Evolutionary conservation across 2,888 invertebrate species (phyloP).

Genomic region (Gari tellinella): DNA sequence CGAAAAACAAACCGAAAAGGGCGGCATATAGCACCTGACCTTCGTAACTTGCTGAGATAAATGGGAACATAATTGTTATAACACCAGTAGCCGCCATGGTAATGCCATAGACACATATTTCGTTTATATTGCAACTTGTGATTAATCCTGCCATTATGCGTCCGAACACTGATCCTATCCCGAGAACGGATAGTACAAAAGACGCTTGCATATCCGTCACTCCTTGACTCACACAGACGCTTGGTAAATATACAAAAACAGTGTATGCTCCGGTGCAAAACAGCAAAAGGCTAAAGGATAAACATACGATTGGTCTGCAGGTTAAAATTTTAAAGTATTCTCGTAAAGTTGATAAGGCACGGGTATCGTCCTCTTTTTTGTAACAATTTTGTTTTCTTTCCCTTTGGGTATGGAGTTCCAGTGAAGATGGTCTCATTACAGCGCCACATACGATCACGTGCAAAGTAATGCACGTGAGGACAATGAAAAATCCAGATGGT

Average conservation of each 20-base stretch:
- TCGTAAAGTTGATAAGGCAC: background rate
- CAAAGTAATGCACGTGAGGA: constrained; percentile 30
- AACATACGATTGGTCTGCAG: constrained; percentile 16
- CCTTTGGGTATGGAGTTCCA: constrained; percentile 27
- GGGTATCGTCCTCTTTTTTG: background rate
- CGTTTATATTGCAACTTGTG: constrained; percentile 24
- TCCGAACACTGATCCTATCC: constrained; percentile 32
- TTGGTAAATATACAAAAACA: constrained; percentile 41
- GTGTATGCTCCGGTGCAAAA: constrained; percentile 39
- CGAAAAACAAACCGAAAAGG: constrained; percentile 34
- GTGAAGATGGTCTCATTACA: constrained; percentile 24
- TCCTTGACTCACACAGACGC: constrained; percentile 31
- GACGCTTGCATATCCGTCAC: constrained; percentile 40
- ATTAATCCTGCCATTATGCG: constrained; percentile 33
- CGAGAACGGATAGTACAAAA: constrained; percentile 34
- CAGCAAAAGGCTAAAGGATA: constrained; percentile 32
- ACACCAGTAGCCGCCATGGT: constrained; percentile 20
- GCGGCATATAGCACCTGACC: constrained; percentile 40
- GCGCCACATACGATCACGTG: constrained; percentile 39
- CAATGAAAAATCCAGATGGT: constrained; percentile 38
- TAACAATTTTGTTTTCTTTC: background rate
- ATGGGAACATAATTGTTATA: constrained; percentile 27
- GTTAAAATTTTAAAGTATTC: constrained; percentile 28
- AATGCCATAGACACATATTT: constrained; percentile 29
- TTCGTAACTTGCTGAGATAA: constrained; percentile 9